A percentile compares a stretch with the other conserved stretches of the same genome.
These are phyloP conservation scores for Dinothrombium tinctorium DNA, from an alignment of 1,140 invertebrate species.

Conservation along the genomic window DNA sequence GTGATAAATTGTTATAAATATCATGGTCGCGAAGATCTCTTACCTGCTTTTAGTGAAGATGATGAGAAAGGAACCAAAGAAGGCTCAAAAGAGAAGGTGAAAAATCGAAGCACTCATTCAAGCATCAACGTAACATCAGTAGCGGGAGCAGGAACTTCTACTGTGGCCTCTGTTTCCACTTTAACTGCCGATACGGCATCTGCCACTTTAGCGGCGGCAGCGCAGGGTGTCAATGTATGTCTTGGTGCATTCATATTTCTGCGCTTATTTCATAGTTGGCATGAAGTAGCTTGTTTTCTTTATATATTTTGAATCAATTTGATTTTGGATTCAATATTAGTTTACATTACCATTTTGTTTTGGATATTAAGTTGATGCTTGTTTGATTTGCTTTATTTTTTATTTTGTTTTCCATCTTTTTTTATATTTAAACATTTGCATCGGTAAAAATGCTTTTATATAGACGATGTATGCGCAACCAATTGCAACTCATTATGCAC, in stretches of 20 bases:
- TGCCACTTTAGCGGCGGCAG: constrained; percentile 7
- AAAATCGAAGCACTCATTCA: constrained; percentile 3
- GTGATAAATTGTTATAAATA: constrained; percentile 96
- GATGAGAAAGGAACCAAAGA: constrained; percentile 37
- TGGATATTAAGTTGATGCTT: neutral
- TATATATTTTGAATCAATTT: neutral
- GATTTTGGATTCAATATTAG: neutral
- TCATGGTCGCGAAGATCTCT: constrained; percentile 78
- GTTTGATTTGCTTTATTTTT: neutral
- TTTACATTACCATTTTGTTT: neutral
- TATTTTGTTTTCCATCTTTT: neutral
- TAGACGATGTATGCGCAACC: constrained; percentile 16
- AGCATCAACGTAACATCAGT: constrained; percentile 3
- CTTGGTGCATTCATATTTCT: neutral
- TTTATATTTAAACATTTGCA: neutral
- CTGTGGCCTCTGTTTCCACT: neutral
- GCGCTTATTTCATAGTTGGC: neutral
- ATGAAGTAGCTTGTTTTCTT: neutral
- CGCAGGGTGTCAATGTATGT: constrained; percentile 11
- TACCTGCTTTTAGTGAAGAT: constrained; percentile 79
- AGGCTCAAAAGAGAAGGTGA: constrained; percentile 15
- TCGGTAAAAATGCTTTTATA: neutral
- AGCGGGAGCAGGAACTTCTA: neutral
- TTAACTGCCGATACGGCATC: constrained; percentile 6
- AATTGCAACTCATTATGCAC: constrained; percentile 37